These are phyloP conservation scores for Bombus fervidus DNA, from an alignment of 1,140 invertebrate species.

Conservation along the genomic window DNA sequence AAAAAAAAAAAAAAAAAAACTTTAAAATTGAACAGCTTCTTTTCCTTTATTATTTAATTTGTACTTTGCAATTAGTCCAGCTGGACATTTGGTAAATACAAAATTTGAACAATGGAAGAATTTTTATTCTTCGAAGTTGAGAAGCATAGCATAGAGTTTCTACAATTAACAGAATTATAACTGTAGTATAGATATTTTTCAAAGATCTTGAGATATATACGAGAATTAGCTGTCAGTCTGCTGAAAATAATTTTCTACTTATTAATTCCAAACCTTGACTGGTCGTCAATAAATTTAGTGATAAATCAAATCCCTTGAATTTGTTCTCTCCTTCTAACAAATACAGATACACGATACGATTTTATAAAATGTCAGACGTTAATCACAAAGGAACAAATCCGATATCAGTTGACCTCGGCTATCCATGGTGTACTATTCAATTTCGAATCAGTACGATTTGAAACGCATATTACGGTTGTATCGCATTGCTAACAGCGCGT, in stretches of 20 bases:
- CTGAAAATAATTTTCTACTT: background rate
- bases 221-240: background rate
- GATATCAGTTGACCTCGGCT: background rate
- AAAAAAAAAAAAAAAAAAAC: no score
- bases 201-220: background rate
- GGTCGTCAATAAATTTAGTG: no score
- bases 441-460: conserved; percentile 2
- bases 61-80: no score
- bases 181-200: background rate
- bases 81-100: no score
- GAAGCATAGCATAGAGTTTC: background rate
- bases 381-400: background rate
- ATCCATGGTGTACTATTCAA: background rate
- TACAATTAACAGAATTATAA: background rate
- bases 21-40: background rate
- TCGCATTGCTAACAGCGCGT: background rate
- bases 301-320: background rate
- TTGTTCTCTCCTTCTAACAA: background rate
- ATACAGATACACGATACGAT: background rate
- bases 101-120: background rate
- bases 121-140: background rate
- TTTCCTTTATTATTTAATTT: no score
- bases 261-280: no score
- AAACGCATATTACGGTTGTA: conserved; percentile 4
- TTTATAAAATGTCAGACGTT: background rate